phyloP scores from a whole-genome alignment of 1,140 invertebrate genomes.

The Atopsyche davidsoni region DNA sequence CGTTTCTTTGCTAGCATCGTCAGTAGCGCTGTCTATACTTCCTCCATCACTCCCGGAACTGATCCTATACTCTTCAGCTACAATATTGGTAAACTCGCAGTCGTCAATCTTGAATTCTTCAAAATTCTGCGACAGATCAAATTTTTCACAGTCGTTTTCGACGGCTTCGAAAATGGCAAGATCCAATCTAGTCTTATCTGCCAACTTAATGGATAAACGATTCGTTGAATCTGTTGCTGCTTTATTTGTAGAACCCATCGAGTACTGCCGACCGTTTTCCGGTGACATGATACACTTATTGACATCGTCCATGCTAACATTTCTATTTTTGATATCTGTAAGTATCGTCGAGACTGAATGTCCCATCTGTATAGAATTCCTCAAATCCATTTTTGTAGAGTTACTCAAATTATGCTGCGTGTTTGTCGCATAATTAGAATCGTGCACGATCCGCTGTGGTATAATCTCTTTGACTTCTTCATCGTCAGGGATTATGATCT shows the following conservation, averaged over 20 bases:
- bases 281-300: conserved; percentile 24
- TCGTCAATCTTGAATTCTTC: conserved; percentile 76
- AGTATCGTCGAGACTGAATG: conserved; percentile 55
- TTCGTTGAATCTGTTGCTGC: conserved; percentile 36
- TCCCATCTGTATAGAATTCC: conserved; percentile 51
- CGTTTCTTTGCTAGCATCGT: conserved; percentile 30
- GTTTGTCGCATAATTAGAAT: conserved; percentile 39
- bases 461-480: conserved; percentile 37
- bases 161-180: conserved; percentile 31
- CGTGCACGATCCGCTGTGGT: conserved; percentile 31
- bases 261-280: conserved; percentile 14
- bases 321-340: conserved; percentile 48
- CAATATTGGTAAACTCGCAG: conserved; percentile 56
- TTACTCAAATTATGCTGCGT: conserved; percentile 10
- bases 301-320: conserved; percentile 26
- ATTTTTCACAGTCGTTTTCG: conserved; percentile 50
- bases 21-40: conserved; percentile 51
- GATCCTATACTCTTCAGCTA: conserved; percentile 47
- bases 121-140: conserved; percentile 68
- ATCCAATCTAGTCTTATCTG: conserved; percentile 30
- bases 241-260: conserved; percentile 37
- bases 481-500: conserved; percentile 56
- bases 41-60: conserved; percentile 52
- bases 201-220: conserved; percentile 35
- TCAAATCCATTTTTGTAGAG: conserved; percentile 40